A percentile compares a stretch with the other conserved stretches of the same genome.
Evolutionary conservation across 1,140 invertebrate species (phyloP).

Genomic region (Euschistus heros): DNA sequence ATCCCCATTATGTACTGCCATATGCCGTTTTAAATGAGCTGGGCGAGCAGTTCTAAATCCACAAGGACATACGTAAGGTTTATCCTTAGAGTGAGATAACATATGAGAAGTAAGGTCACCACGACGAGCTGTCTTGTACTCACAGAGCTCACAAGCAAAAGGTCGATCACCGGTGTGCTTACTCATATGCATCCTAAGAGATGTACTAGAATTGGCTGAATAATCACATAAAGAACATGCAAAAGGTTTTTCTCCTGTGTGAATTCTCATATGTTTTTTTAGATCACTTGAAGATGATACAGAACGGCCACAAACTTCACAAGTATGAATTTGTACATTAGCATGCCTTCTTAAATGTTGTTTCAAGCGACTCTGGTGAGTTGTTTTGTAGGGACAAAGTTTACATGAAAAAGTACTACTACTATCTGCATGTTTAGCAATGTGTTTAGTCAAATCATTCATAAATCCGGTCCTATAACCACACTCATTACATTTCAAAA

Average conservation of each 20-base stretch:
- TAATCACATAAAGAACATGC: conserved; percentile 2
- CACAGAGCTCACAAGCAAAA: conserved; percentile 9
- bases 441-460: background rate
- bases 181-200: conserved; percentile 6
- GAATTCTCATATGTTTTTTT: conserved; percentile 9
- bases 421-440: background rate
- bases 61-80: conserved; percentile 2
- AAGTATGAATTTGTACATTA: background rate
- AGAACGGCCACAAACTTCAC: conserved; percentile 4
- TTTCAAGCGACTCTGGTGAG: background rate
- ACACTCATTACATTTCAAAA: background rate
- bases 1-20: background rate
- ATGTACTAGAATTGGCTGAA: background rate
- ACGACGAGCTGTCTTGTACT: background rate
- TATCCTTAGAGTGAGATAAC: background rate
- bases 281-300: background rate
- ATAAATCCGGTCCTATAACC: background rate
- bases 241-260: conserved; percentile 14
- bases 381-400: background rate
- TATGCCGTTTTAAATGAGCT: conserved; percentile 1
- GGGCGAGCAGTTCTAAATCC: background rate
- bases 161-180: conserved; percentile 14
- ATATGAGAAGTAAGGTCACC: conserved; percentile 4
- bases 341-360: background rate
- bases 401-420: background rate